phyloP scores from a whole-genome alignment of 2,888 invertebrate species.

The Lydus trimaculatus region DNA sequence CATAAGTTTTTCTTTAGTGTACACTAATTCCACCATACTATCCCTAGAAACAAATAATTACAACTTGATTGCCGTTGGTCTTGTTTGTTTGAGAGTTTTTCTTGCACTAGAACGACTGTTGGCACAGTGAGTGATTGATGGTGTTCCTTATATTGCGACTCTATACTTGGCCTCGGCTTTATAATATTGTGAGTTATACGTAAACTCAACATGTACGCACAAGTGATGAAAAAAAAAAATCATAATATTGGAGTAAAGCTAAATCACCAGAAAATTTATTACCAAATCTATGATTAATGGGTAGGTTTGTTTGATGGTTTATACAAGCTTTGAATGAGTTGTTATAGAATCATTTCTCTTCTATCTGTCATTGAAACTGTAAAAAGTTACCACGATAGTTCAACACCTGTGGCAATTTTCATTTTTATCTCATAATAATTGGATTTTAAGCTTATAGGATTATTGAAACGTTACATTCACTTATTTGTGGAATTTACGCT shows the following conservation, averaged over 20 bases:
- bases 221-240: background rate
- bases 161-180: background rate
- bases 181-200: background rate
- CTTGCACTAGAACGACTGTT: background rate
- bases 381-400: background rate
- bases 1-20: background rate
- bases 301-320: background rate
- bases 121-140: slow-evolving; percentile 1
- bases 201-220: background rate
- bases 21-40: background rate
- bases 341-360: background rate
- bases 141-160: background rate
- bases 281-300: slow-evolving; percentile 12
- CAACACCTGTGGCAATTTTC: background rate
- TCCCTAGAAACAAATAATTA: background rate
- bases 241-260: background rate
- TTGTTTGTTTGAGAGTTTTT: background rate
- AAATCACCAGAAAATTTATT: slow-evolving; percentile 3
- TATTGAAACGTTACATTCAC: background rate
- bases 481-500: background rate
- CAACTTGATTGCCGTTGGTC: background rate
- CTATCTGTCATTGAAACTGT: background rate
- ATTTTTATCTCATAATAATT: background rate
- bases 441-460: background rate
- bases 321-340: background rate